These are phyloP conservation scores for Sorex maritimensis DNA, from an alignment of 2,797 vertebrate species.

Conservation along the genomic window DNA sequence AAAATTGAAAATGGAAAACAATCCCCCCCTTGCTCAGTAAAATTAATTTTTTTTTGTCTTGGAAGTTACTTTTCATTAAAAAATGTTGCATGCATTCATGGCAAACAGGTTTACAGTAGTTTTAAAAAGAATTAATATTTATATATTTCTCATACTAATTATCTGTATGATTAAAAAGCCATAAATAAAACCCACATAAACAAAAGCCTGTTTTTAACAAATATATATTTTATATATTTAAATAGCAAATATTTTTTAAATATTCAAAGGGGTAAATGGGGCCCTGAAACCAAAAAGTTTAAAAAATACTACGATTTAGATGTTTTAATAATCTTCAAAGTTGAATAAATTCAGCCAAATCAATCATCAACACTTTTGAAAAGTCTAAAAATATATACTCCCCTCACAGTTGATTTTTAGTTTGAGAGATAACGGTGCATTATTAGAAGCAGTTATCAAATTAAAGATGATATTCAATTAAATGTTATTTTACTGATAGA, in stretches of 20 bases:
- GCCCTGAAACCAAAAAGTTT: background rate
- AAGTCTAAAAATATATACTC: background rate
- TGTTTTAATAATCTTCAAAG: conserved; percentile 29
- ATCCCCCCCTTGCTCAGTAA: conserved; percentile 21
- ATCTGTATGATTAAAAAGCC: conserved; percentile 19
- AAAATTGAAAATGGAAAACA: conserved; percentile 57
- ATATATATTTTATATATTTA: too few species aligned
- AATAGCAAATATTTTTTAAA: background rate
- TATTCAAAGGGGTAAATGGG: background rate
- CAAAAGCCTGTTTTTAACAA: background rate
- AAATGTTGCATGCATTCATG: background rate
- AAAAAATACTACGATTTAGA: background rate
- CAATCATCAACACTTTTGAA: background rate
- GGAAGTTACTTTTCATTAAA: conserved; percentile 51
- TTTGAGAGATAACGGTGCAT: background rate
- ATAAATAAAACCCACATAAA: conserved; percentile 30
- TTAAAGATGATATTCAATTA: background rate
- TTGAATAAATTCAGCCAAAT: background rate
- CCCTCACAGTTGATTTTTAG: background rate
- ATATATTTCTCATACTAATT: conserved; percentile 29
- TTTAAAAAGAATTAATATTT: conserved; percentile 58
- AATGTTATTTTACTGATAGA: background rate
- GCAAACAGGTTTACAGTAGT: background rate
- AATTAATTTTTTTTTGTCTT: conserved; percentile 8
- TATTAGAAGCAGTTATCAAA: conserved; percentile 3